Evolutionary conservation across 2,797 vertebrate genomes (phyloP).

Genomic region (Sebastes aleutianus): DNA sequence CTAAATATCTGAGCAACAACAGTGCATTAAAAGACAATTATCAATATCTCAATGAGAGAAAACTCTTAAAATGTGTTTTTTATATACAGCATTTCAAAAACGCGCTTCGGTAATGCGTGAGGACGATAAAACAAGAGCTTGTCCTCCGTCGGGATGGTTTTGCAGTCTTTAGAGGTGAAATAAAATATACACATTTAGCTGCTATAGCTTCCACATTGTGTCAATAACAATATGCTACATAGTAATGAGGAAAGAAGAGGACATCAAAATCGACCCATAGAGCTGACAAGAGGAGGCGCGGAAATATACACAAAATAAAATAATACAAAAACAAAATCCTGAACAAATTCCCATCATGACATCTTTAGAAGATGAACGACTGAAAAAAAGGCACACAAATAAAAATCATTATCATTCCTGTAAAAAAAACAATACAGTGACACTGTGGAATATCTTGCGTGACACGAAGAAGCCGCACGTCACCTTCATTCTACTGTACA

Average conservation of each 20-base stretch:
- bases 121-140: slow-evolving; percentile 33
- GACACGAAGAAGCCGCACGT: not conserved
- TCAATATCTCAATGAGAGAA: slow-evolving; percentile 85
- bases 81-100: slow-evolving; percentile 86
- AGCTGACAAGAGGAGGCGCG: slow-evolving; percentile 5
- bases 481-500: slow-evolving; percentile 36
- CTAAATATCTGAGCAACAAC: slow-evolving; percentile 92
- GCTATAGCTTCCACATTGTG: slow-evolving; percentile 49
- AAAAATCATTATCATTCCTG: slow-evolving; percentile 57
- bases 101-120: slow-evolving; percentile 46
- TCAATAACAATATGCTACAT: slow-evolving; percentile 57
- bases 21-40: slow-evolving; percentile 91
- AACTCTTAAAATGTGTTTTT: slow-evolving; percentile 82
- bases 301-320: slow-evolving; percentile 20
- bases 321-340: not conserved
- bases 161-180: slow-evolving; percentile 38
- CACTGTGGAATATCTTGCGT: slow-evolving; percentile 25
- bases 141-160: slow-evolving; percentile 37
- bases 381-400: slow-evolving; percentile 72
- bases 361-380: slow-evolving; percentile 41
- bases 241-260: slow-evolving; percentile 25
- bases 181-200: slow-evolving; percentile 36
- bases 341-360: slow-evolving; percentile 37
- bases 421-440: slow-evolving; percentile 12
- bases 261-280: slow-evolving; percentile 15